Percentiles rank a stretch among this genome's conserved stretches.
Conservation (phyloP, 2,888 invertebrate genomes). For the Nematopogon swammerdamellus region DNA sequence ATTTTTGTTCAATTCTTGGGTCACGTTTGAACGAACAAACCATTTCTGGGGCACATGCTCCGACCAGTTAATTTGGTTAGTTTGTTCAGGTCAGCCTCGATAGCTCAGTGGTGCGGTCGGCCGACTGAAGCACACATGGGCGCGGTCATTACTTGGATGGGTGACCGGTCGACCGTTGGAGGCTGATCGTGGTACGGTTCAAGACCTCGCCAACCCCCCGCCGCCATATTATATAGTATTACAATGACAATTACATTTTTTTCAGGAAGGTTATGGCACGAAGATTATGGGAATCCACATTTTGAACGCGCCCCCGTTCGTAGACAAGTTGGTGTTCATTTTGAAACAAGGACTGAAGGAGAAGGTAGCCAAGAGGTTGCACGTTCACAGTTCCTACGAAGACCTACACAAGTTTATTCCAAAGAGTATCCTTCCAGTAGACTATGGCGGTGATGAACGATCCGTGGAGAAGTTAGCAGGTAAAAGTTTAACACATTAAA, state of each 20-base stretch:
- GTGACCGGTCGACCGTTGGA: too few relatives aligned
- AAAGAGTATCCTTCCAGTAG: conserved; percentile 35
- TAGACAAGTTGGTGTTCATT: conserved; percentile 32
- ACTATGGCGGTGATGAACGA: conserved; percentile 33
- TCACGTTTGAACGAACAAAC: background rate
- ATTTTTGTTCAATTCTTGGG: conserved; percentile 3
- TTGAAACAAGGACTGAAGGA: conserved; percentile 36
- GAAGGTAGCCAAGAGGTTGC: conserved; percentile 36
- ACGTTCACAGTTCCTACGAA: conserved; percentile 32
- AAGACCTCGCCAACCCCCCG: too few relatives aligned
- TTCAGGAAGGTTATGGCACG: conserved; percentile 39
- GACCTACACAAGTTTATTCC: conserved; percentile 36
- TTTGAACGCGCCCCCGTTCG: conserved; percentile 35
- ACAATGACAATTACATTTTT: conserved; percentile 9
- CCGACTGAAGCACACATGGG: too few relatives aligned
- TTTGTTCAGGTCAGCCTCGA: conserved; percentile 3
- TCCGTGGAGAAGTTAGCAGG: conserved; percentile 26
- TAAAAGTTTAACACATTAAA: conserved; percentile 11
- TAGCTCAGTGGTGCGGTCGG: too few relatives aligned
- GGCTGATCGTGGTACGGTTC: too few relatives aligned
- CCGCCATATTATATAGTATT: too few relatives aligned
- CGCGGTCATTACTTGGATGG: too few relatives aligned
- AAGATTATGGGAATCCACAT: conserved; percentile 47
- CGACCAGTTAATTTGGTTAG: too few relatives aligned
- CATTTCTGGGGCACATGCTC: too few relatives aligned